Conservation (phyloP, 2,797 vertebrate genomes). For the Halcyon badia region DNA sequence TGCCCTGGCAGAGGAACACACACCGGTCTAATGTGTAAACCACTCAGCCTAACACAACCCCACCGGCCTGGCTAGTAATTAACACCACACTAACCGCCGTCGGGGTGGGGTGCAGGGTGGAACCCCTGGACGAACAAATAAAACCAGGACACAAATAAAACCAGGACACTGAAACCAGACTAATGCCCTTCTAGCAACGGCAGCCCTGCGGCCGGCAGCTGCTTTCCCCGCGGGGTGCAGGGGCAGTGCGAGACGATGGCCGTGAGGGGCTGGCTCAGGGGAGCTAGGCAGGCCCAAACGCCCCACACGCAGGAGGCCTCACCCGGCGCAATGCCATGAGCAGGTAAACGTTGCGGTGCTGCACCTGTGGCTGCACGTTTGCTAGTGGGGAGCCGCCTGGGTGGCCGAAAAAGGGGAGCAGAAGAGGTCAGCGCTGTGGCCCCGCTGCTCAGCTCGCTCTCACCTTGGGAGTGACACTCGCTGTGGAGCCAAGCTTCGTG, state of each 20-base stretch:
- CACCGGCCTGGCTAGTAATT: not conserved
- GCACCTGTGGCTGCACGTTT: accelerated
- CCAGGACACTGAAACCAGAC: constrained; percentile 65
- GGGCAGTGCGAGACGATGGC: not conserved
- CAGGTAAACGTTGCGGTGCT: accelerated
- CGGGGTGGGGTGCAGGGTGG: constrained; percentile 11
- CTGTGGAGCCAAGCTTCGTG: accelerated
- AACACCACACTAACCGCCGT: not conserved
- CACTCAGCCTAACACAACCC: not conserved
- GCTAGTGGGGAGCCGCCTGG: accelerated
- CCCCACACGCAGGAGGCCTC: not conserved
- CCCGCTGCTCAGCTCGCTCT: accelerated
- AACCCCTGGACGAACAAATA: not conserved
- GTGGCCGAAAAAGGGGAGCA: not conserved
- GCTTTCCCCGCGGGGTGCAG: not conserved
- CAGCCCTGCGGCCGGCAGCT: not conserved
- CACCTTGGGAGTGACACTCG: not conserved
- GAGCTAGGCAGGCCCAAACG: accelerated
- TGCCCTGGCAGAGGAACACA: constrained; percentile 42
- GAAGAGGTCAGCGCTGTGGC: not conserved
- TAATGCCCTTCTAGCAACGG: constrained; percentile 9
- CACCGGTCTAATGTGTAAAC: not conserved
- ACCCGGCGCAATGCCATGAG: accelerated
- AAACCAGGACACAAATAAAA: constrained; percentile 65
- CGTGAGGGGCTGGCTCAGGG: not conserved